Evolutionary conservation across 2,888 invertebrate species (phyloP).

Genomic region (Acleris holmiana): DNA sequence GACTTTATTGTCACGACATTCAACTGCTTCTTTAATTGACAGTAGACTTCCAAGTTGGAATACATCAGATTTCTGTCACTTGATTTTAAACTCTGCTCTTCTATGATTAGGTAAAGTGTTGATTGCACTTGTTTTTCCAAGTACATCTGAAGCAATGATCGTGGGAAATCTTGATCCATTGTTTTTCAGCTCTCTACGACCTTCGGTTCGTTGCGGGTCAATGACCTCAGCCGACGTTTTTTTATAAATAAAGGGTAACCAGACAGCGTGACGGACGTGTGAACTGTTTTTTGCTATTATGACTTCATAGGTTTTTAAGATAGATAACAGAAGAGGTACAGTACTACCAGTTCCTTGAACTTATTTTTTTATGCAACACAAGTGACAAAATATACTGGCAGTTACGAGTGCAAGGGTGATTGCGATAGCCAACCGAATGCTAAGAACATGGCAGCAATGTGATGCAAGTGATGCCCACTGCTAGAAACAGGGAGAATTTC

Average conservation of each 20-base stretch:
- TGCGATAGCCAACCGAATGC: no score
- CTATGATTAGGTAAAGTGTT: not conserved
- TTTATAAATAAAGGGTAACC: conserved; percentile 31
- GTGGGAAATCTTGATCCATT: conserved; percentile 67
- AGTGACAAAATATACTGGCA: no score
- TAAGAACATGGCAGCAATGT: no score
- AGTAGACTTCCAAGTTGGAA: not conserved
- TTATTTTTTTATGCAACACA: no score
- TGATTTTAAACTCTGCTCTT: not conserved
- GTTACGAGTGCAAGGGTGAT: no score
- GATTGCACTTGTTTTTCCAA: conserved; percentile 29
- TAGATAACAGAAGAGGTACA: conserved; percentile 1
- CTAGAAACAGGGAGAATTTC: no score
- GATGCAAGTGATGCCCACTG: no score
- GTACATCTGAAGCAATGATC: conserved; percentile 52
- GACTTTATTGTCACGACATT: not conserved
- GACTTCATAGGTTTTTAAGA: conserved; percentile 25
- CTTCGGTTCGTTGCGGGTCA: conserved; percentile 65
- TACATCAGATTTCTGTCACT: not conserved
- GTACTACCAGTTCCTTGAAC: not conserved
- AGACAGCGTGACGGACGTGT: conserved; percentile 25
- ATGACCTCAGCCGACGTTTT: conserved; percentile 47
- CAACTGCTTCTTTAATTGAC: not conserved
- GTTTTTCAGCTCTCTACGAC: conserved; percentile 65
- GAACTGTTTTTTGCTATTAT: conserved; percentile 12